phyloP scores from a whole-genome alignment of 2,113 vertebrate species.

The Thryonomys swinderianus region DNA sequence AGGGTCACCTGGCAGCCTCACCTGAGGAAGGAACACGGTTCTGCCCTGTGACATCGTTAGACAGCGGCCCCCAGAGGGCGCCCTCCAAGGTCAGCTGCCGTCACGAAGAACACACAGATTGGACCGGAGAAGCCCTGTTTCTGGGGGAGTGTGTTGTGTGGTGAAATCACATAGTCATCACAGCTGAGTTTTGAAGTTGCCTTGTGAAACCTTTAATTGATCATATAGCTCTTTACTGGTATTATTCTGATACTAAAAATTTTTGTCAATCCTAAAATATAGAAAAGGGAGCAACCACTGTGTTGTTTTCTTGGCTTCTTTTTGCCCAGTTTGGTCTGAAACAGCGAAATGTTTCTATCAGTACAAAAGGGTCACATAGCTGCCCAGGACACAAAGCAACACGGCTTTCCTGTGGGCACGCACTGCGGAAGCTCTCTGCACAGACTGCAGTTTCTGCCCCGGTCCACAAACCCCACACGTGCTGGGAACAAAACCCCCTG shows the following conservation, averaged over 20 bases:
- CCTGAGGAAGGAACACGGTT: not conserved
- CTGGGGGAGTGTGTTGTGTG: not conserved
- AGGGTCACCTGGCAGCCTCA: not conserved
- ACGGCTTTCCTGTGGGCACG: not conserved
- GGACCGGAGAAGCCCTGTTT: not conserved
- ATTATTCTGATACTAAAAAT: not conserved
- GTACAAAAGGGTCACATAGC: not conserved
- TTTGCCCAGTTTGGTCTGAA: not conserved
- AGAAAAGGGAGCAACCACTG: not conserved
- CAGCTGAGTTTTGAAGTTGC: not conserved
- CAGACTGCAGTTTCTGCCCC: not conserved
- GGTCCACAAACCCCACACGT: not conserved
- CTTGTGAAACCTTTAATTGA: not conserved
- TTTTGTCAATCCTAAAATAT: not conserved
- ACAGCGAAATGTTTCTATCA: not conserved
- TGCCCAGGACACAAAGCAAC: not conserved
- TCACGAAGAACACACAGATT: not conserved
- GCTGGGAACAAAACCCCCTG: not conserved
- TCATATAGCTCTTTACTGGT: not conserved
- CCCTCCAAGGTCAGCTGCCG: not conserved
- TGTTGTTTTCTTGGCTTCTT: constrained; percentile 3
- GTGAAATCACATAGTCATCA: not conserved
- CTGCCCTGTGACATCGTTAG: not conserved
- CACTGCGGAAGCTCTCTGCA: not conserved
- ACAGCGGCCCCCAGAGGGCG: not conserved